Evolutionary conservation across 1,140 invertebrate genomes (phyloP).

Genomic region (Drosophila lacertosa): DNA sequence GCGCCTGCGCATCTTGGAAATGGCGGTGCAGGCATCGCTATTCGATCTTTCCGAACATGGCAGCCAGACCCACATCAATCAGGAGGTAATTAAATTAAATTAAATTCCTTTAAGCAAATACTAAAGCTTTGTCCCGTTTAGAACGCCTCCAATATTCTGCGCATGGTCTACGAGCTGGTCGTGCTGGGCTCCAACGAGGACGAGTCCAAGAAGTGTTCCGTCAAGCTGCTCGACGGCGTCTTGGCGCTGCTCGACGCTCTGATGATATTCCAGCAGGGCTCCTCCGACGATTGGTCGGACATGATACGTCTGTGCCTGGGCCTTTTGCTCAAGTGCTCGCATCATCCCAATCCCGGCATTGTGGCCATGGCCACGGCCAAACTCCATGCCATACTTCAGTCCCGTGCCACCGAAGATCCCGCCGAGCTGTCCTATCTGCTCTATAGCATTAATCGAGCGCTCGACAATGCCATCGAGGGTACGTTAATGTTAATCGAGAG

Average conservation of each 20-base stretch:
- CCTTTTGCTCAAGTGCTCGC: conserved; percentile 86
- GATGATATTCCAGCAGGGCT: conserved; percentile 85
- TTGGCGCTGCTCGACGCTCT: conserved; percentile 85
- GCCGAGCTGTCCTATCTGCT: conserved; percentile 86
- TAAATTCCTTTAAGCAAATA: background rate
- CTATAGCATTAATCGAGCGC: conserved; percentile 82
- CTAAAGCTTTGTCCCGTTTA: background rate
- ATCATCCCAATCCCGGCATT: conserved; percentile 85
- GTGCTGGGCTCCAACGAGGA: conserved; percentile 85
- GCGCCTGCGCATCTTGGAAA: conserved; percentile 87
- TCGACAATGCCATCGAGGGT: conserved; percentile 84
- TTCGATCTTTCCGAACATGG: conserved; percentile 86
- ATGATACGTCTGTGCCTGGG: conserved; percentile 85
- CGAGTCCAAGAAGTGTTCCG: conserved; percentile 85
- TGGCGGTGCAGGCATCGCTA: conserved; percentile 86
- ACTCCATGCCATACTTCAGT: conserved; percentile 87
- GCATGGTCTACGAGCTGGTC: conserved; percentile 87
- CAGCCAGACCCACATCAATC: conserved; percentile 76
- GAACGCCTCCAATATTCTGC: conserved; percentile 86
- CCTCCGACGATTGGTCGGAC: conserved; percentile 86
- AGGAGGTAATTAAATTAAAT: conserved; percentile 70
- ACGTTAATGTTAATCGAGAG: background rate
- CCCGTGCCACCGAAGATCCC: conserved; percentile 85
- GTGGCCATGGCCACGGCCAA: conserved; percentile 87
- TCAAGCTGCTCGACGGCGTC: conserved; percentile 86